phyloP scores from a whole-genome alignment of 2,888 invertebrate species.

The Hedychridium roseum region DNA sequence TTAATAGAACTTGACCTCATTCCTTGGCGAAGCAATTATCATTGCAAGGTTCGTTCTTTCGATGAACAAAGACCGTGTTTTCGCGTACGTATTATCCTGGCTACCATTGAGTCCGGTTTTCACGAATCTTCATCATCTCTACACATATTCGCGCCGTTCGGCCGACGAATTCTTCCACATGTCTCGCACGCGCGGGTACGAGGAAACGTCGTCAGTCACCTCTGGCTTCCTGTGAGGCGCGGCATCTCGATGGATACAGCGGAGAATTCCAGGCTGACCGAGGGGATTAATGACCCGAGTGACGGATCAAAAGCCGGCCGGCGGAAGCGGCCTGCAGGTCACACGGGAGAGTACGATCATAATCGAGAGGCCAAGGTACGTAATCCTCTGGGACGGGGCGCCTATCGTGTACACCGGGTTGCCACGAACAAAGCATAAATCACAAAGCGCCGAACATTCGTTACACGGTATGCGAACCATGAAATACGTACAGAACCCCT shows the following conservation, averaged over 20 bases:
- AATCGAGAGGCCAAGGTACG: conserved; percentile 34
- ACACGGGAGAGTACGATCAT: conserved; percentile 18
- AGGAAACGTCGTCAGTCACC: no score
- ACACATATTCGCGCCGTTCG: no score
- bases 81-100: neutral
- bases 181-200: no score
- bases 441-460: conserved; percentile 58
- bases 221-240: no score
- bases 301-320: no score
- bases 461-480: conserved; percentile 53
- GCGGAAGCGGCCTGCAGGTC: no score
- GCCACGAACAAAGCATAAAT: conserved; percentile 50
- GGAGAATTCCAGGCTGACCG: no score
- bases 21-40: neutral
- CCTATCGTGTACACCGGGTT: conserved; percentile 15
- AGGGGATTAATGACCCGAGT: no score
- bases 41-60: neutral
- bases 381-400: conserved; percentile 22
- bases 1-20: neutral
- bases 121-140: no score
- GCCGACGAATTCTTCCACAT: no score
- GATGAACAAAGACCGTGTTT: neutral
- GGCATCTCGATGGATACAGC: no score
- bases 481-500: conserved; percentile 51
- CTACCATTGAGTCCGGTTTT: no score